These are phyloP conservation scores for Chroicocephalus ridibundus DNA, from an alignment of 2,113 vertebrate genomes.

Conservation along the genomic window DNA sequence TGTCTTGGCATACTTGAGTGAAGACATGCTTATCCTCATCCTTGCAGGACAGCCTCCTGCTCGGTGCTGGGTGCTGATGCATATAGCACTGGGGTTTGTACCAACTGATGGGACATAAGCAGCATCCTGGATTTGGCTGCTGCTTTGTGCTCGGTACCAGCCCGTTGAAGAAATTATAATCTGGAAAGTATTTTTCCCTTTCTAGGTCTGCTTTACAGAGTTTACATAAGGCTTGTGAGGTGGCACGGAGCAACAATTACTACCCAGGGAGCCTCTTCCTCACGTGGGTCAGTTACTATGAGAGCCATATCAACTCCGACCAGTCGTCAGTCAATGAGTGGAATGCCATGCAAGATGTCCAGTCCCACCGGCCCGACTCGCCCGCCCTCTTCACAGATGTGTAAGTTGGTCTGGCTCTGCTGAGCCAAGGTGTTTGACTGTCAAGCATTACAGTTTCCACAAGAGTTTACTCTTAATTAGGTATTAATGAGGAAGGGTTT, in stretches of 20 bases:
- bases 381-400: conserved; percentile 93
- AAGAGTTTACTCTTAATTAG: neutral
- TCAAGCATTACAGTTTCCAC: neutral
- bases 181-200: neutral
- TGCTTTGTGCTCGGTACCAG: neutral
- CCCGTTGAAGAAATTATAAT: neutral
- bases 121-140: neutral
- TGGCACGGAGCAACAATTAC: conserved; percentile 94
- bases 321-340: conserved; percentile 95
- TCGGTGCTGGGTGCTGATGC: neutral
- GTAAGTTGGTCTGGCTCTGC: conserved; percentile 78
- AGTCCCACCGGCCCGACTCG: conserved; percentile 93
- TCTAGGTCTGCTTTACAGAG: conserved; percentile 95
- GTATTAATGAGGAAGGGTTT: neutral
- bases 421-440: neutral
- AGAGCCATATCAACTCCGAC: conserved; percentile 92
- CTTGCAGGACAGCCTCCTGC: neutral
- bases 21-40: neutral
- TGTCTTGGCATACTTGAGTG: neutral
- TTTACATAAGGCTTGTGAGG: conserved; percentile 94
- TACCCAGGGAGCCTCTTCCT: conserved; percentile 97
- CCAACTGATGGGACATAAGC: neutral
- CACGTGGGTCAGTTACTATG: conserved; percentile 99
- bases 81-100: neutral
- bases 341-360: conserved; percentile 97